Percentiles rank a stretch among this genome's conserved stretches.
These are phyloP conservation scores for Crotalus viridis DNA, from an alignment of 2,113 vertebrate genomes.

Conservation along the genomic window DNA sequence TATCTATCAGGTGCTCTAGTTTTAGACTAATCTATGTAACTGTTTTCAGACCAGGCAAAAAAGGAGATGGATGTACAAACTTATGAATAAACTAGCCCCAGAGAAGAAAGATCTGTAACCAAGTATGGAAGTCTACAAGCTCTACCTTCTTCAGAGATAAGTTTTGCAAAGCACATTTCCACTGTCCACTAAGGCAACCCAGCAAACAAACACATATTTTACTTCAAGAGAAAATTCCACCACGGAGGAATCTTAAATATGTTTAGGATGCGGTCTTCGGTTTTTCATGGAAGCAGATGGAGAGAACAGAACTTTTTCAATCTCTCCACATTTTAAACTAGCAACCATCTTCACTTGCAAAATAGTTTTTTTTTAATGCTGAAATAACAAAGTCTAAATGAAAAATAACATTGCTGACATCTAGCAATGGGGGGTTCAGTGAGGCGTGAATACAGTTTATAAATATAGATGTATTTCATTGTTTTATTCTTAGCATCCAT, in stretches of 20 bases:
- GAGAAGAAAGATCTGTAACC: background rate
- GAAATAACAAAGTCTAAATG: conserved; percentile 20
- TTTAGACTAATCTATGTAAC: background rate
- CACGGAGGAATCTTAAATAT: background rate
- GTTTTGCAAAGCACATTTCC: background rate
- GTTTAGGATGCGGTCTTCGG: background rate
- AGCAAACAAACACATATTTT: background rate
- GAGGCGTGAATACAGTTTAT: conserved; percentile 10
- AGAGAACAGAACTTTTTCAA: background rate
- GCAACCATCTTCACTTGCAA: background rate
- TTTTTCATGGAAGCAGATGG: background rate
- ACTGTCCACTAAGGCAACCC: background rate
- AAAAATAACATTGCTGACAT: conserved; percentile 2
- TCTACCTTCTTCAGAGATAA: background rate
- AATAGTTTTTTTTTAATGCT: background rate
- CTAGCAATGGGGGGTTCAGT: conserved; percentile 12
- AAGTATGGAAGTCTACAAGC: background rate
- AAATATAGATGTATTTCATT: conserved; percentile 19
- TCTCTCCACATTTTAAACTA: background rate
- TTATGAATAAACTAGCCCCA: background rate
- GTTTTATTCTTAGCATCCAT: conserved; percentile 18
- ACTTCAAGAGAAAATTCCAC: background rate
- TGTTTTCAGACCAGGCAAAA: background rate
- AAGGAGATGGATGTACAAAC: background rate
- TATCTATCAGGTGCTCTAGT: background rate